phyloP scores from a whole-genome alignment of 2,797 vertebrate species.

The Myotis daubentonii region DNA sequence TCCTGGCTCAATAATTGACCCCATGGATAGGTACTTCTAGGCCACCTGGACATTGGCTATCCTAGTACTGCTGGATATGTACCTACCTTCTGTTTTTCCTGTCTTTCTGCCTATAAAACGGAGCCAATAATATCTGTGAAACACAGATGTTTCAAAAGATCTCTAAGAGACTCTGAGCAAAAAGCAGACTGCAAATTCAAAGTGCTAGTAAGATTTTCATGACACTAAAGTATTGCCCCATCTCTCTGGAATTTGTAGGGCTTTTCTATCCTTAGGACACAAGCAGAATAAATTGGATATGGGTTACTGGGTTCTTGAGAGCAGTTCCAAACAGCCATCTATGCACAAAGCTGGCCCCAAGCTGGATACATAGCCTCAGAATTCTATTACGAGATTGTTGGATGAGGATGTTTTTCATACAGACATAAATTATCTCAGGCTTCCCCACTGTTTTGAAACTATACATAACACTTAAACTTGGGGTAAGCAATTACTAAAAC shows the following conservation, averaged over 20 bases:
- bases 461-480: constrained; percentile 28
- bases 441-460: constrained; percentile 32
- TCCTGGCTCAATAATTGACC: not conserved
- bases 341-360: not conserved
- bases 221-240: constrained; percentile 27
- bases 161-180: constrained; percentile 42
- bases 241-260: constrained; percentile 48
- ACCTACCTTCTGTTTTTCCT: not conserved
- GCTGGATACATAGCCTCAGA: not conserved
- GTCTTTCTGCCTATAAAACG: constrained; percentile 24
- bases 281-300: constrained; percentile 63
- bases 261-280: constrained; percentile 55
- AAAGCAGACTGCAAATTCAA: constrained; percentile 59
- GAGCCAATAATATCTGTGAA: constrained; percentile 63
- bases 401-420: not conserved
- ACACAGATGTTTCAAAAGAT: constrained; percentile 70
- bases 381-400: not conserved
- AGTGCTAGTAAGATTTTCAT: constrained; percentile 52
- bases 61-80: not conserved
- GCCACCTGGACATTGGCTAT: not conserved
- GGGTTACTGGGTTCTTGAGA: constrained; percentile 47
- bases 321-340: not conserved
- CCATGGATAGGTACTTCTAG: not conserved
- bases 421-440: constrained; percentile 13
- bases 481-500: not conserved